Evolutionary conservation across 1,140 invertebrate species (phyloP), one percentile per base, ranked within the genome.

Genomic region (Philotrypesis tridentata): DNA sequence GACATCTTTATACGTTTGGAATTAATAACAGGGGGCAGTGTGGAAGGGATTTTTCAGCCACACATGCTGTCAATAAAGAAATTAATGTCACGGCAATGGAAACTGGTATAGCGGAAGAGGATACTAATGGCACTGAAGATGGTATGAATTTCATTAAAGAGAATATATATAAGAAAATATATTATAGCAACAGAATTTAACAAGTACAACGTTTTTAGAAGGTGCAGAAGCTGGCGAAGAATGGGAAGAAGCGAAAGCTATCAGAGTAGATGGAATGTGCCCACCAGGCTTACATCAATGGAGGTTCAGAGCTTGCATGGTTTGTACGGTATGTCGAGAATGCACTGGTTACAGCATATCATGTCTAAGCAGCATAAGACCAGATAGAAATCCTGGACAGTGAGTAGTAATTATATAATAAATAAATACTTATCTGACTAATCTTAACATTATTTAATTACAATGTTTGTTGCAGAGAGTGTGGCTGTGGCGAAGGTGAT

Each of bases 1-100:
- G 98, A 0, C 95, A 96, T 85, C 94, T 99, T 1, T 99, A 96
- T 89, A 98, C 98, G 0, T 99, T 99, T 92, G 98, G 98, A 0
- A 96, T 99, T 76, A 99, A 99, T 90, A 99, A 99, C 89, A 98
- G 98, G 89, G 98, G 98, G 12, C 98, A 99, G 88, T 99, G 98
- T 93, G 98, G 98, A 40, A 92, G 98, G 87, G 97, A 97, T 87
- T 97, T 96, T 89, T 93, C 94, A 21, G 89, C 87, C 27, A 83
- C 92, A 25, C 94, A 94, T 85, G 90, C 92, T 17, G 67, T 87
- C 65, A 91, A 88, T 84, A 92, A 91, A 61, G 90, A 92, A 84
- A 84, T 89, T 9, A 90, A 92, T 27, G 91, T 94, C n/a, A 91
- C 94, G 29, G 94, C 93, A 9, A 95, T 94, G 94, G 94, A 94